Conservation (phyloP, 1,140 invertebrate genomes). For the Drosophila tristis region DNA sequence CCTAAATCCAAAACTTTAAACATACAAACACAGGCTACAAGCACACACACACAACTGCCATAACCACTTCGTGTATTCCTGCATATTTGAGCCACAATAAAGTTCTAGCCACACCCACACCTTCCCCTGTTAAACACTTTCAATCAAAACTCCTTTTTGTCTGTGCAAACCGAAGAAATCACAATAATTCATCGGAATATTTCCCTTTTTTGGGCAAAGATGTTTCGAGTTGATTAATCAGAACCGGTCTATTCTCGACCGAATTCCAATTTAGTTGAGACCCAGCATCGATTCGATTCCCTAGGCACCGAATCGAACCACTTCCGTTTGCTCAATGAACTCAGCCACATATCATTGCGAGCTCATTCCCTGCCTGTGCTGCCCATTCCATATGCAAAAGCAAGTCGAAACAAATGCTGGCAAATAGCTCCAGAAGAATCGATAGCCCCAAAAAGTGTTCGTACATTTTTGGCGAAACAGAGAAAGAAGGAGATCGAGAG, state of each 20-base stretch:
- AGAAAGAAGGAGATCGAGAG: neutral
- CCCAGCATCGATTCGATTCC: conserved; percentile 3
- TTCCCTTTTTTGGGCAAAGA: neutral
- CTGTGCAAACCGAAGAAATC: no score
- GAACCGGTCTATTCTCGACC: neutral
- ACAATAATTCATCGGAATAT: neutral
- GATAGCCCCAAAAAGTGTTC: conserved; percentile 18
- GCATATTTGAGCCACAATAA: no score
- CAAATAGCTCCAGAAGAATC: conserved; percentile 40
- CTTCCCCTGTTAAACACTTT: no score
- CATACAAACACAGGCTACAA: no score
- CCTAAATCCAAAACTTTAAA: no score
- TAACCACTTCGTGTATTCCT: no score
- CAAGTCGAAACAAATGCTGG: conserved; percentile 42
- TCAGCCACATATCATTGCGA: neutral
- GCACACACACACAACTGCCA: no score
- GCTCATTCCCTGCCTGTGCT: neutral
- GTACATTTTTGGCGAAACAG: neutral
- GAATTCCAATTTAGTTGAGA: conserved; percentile 4
- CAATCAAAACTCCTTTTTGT: no score
- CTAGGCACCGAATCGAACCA: conserved; percentile 20
- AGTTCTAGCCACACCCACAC: no score
- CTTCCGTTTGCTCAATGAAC: conserved; percentile 2
- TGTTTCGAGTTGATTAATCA: conserved; percentile 14
- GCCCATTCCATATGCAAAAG: conserved; percentile 8